Conservation (phyloP, 2,888 invertebrate species). For the Athalia circularis region DNA sequence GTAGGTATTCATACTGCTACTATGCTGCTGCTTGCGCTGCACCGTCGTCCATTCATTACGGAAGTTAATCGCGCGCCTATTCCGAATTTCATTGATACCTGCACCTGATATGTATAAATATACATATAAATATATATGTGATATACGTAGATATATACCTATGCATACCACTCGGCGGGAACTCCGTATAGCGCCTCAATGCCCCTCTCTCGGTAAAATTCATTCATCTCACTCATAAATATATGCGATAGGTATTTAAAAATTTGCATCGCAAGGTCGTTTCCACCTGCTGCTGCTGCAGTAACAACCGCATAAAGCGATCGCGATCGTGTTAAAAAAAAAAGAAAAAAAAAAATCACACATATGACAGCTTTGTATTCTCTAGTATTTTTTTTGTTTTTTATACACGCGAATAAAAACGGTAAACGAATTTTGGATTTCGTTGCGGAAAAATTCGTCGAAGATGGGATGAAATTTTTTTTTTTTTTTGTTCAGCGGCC, state of each 20-base stretch:
- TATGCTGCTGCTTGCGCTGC: slow-evolving; percentile 7
- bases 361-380: too few relatives aligned
- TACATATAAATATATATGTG: not conserved
- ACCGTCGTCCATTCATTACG: slow-evolving; percentile 35
- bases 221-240: not conserved
- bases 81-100: slow-evolving; percentile 39
- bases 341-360: not conserved
- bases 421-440: too few relatives aligned
- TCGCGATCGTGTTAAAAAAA: too few relatives aligned
- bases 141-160: not conserved
- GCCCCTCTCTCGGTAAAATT: not conserved
- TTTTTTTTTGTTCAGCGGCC: too few relatives aligned
- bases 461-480: too few relatives aligned
- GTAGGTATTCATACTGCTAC: not conserved
- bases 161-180: not conserved
- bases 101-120: not conserved
- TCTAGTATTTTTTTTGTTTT: too few relatives aligned
- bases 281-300: not conserved
- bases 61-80: slow-evolving; percentile 30
- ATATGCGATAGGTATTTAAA: not conserved
- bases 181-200: not conserved
- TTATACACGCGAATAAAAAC: too few relatives aligned
- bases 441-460: too few relatives aligned
- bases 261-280: slow-evolving; percentile 39
- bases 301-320: not conserved